Evolutionary conservation across 2,113 vertebrate species (phyloP), one percentile per base, ranked within the genome.

Genomic region (Columba janthina): DNA sequence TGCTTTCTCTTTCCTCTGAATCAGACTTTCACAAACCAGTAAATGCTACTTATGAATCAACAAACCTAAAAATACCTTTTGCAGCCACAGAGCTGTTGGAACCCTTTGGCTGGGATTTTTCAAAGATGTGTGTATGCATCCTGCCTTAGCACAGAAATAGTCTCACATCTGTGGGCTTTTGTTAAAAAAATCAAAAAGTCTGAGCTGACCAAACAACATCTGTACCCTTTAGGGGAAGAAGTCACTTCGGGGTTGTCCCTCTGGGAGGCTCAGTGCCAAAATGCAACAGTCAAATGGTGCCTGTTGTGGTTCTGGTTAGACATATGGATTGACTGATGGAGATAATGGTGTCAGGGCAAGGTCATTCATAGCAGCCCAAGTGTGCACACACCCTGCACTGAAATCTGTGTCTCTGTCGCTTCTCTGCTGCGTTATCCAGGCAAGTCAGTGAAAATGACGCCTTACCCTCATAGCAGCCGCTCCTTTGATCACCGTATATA

Each of bases 1-100:
- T 77, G 31, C 79, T 95, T 96, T 93, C 91, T 80, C 36, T 89
- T 91, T 88, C 54, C 74, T 94, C 83, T 57, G 56, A 95, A 93
- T 80, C 62, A 34, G 16, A 21, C 36, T 70, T 78, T 91, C 56
- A 78, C 62, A 70, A 66, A 75, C 50, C 42, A 42, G 32, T 82
- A 56, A 66, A 83, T 56, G 38, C 15, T 83, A 10, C 46, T 80
- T 93, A 70, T 76, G 85, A 91, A 84, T 90, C 60, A 84, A 17
- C 5, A 1, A 66, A 46, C 67, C 56, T 60, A 36, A 85, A 91
- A 95, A 46, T 67, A 74, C 5, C 26, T 74, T 74, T 48, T 1
- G 1, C 5, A 71, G 44, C 46, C 36, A 13, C 72, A 71, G 51
- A 85, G 26, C 60, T 85, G n/a, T 38, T 86, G 51, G 48, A 85